These are phyloP conservation scores for Darevskia nairensis DNA, from an alignment of 2,797 vertebrate species.

Conservation along the genomic window DNA sequence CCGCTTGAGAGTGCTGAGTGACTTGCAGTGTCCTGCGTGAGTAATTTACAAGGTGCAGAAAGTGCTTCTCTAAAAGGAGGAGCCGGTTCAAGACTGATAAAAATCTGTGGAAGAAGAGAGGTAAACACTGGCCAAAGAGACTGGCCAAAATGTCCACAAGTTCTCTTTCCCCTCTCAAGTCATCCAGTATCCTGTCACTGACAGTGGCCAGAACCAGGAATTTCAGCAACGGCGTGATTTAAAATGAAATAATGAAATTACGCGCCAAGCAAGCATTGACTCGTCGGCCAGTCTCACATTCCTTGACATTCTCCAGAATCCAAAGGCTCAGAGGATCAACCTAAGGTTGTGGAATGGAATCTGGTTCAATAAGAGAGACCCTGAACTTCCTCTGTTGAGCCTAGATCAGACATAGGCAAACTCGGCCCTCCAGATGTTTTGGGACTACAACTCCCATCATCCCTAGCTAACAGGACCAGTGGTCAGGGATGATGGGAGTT, in stretches of 20 bases:
- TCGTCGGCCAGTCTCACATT: neutral
- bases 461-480: no score
- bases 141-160: neutral
- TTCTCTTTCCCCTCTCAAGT: neutral
- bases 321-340: slow-evolving; percentile 3
- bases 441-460: no score
- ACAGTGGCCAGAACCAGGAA: neutral
- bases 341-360: neutral
- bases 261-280: neutral
- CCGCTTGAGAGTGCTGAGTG: neutral
- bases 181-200: slow-evolving; percentile 15
- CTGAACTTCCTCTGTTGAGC: neutral
- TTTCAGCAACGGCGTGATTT: slow-evolving; percentile 11
- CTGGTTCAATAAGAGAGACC: neutral
- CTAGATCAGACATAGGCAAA: no score
- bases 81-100: neutral
- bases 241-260: neutral
- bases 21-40: neutral
- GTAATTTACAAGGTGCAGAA: neutral
- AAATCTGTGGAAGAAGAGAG: slow-evolving; percentile 1
- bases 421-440: no score
- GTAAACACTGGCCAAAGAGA: neutral
- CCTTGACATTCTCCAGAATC: slow-evolving; percentile 9
- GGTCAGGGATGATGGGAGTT: no score
- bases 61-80: neutral